These are phyloP conservation scores for Drosophila merina DNA, from an alignment of 2,888 invertebrate species.

Conservation along the genomic window DNA sequence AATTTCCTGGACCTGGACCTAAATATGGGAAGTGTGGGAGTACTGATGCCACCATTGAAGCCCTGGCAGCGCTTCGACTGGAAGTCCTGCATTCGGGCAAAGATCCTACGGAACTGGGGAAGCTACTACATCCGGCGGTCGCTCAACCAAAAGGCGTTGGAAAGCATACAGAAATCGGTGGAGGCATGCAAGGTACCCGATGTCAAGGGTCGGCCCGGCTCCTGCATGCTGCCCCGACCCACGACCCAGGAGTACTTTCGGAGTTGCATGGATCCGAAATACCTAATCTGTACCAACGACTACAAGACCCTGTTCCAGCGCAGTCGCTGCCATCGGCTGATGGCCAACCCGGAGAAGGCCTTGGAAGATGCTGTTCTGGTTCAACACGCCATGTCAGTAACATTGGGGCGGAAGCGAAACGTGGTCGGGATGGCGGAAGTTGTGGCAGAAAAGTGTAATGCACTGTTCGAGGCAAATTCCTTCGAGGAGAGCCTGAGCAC, in stretches of 20 bases:
- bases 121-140: constrained; percentile 31
- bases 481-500: constrained; percentile 73
- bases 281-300: constrained; percentile 33
- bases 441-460: constrained; percentile 71
- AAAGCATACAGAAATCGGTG: constrained; percentile 20
- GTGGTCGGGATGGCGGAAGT: constrained; percentile 4
- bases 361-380: constrained; percentile 65
- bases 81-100: constrained; percentile 33
- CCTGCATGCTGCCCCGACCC: background rate
- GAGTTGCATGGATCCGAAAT: background rate
- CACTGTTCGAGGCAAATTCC: constrained; percentile 70
- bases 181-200: constrained; percentile 13
- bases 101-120: constrained; percentile 51
- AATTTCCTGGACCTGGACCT: background rate
- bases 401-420: background rate
- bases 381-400: constrained; percentile 4
- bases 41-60: constrained; percentile 26
- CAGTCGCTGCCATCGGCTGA: constrained; percentile 65
- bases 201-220: background rate
- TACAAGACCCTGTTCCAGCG: constrained; percentile 61
- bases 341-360: constrained; percentile 68
- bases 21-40: background rate
- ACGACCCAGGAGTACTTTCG: background rate
- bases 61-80: constrained; percentile 58
- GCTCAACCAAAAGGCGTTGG: constrained; percentile 29